A percentile compares a stretch with the other conserved stretches of the same genome.
These are phyloP conservation scores for Rotaria socialis DNA, from an alignment of 2,888 invertebrate species.

Conservation along the genomic window DNA sequence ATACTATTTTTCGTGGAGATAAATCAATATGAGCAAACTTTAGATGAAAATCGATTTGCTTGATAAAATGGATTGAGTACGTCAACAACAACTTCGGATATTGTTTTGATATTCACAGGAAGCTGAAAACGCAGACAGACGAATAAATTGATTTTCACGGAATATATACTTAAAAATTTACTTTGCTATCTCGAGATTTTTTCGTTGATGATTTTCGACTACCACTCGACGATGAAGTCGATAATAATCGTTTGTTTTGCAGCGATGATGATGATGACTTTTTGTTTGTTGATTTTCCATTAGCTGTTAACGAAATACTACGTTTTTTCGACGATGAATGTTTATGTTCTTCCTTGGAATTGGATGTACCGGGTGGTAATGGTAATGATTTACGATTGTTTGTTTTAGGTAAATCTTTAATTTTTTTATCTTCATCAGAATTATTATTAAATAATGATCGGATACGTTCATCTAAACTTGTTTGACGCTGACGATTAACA, in stretches of 20 bases:
- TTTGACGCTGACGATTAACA: background rate
- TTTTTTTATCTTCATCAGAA: background rate
- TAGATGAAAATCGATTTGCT: conserved; percentile 23
- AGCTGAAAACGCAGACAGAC: background rate
- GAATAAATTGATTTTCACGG: too few species aligned
- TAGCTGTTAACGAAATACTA: background rate
- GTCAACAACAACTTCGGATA: conserved; percentile 37
- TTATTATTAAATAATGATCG: background rate
- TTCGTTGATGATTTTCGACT: background rate
- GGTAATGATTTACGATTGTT: background rate
- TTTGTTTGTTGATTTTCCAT: background rate
- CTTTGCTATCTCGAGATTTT: conserved; percentile 20
- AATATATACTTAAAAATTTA: background rate
- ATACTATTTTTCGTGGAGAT: background rate
- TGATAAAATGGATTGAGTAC: conserved; percentile 31
- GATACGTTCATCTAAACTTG: conserved; percentile 33
- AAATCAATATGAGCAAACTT: background rate
- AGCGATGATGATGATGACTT: background rate
- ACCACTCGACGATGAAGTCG: background rate
- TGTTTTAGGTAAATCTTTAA: background rate
- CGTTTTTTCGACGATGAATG: background rate
- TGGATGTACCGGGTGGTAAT: background rate
- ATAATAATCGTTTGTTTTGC: background rate
- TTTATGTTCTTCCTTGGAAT: background rate
- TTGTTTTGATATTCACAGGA: conserved; percentile 35